These are phyloP conservation scores for Synergus itoensis DNA, from an alignment of 2,888 invertebrate species.

Conservation along the genomic window DNA sequence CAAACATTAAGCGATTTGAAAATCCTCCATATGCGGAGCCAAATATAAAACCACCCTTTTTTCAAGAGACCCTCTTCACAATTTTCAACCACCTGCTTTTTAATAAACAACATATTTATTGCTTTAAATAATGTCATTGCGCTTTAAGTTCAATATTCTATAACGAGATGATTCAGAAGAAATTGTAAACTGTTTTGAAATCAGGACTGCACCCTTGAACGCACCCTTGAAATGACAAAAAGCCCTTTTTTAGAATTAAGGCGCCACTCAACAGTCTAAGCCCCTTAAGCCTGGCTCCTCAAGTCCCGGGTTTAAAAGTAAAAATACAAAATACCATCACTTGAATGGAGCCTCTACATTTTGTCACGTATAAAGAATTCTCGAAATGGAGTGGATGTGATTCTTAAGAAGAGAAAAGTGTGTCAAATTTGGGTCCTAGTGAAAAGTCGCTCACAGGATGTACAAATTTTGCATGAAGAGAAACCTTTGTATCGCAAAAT, in stretches of 20 bases:
- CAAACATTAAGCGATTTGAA: too few species aligned
- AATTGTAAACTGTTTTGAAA: not conserved
- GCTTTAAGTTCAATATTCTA: too few species aligned
- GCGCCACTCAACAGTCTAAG: not conserved
- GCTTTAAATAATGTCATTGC: too few species aligned
- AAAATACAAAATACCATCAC: slow-evolving; percentile 6
- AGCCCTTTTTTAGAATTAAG: not conserved
- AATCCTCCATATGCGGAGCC: too few species aligned
- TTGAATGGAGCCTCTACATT: not conserved
- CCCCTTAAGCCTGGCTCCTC: not conserved
- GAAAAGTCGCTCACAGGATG: slow-evolving; percentile 22
- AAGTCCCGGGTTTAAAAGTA: not conserved
- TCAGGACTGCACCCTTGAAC: not conserved
- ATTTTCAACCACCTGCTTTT: not conserved
- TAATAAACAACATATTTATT: not conserved
- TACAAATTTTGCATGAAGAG: slow-evolving; percentile 14
- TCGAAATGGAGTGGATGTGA: slow-evolving; percentile 19
- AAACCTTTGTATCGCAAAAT: not conserved
- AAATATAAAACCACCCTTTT: too few species aligned
- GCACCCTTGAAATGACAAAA: slow-evolving; percentile 1
- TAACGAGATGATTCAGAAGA: too few species aligned
- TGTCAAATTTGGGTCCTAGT: slow-evolving; percentile 23
- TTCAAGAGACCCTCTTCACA: too few species aligned
- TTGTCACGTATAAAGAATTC: slow-evolving; percentile 28
- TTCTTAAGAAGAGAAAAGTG: slow-evolving; percentile 29